These are phyloP conservation scores for Calidris pugnax DNA, from an alignment of 2,113 vertebrate species.

Conservation along the genomic window DNA sequence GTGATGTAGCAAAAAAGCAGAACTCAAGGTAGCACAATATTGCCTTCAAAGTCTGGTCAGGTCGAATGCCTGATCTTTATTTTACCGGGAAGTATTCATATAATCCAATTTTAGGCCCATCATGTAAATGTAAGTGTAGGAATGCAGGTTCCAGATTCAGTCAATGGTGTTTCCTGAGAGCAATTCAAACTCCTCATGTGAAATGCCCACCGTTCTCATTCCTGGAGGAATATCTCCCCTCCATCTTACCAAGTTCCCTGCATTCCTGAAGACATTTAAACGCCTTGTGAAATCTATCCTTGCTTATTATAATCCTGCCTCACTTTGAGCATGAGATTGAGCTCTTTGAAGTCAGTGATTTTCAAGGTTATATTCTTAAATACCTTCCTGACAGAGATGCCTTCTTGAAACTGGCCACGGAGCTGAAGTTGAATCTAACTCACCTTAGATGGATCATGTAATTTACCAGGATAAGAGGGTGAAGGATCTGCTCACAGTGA, in stretches of 20 bases:
- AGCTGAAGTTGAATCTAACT: not conserved
- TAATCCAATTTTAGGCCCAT: no score
- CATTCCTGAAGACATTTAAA: not conserved
- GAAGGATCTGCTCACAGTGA: not conserved
- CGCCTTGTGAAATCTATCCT: not conserved
- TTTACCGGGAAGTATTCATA: no score
- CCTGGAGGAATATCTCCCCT: not conserved
- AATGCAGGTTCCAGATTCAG: not conserved
- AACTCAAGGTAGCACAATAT: constrained; percentile 70
- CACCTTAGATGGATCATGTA: not conserved
- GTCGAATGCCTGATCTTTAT: not conserved
- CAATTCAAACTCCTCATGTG: not conserved
- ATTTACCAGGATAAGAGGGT: not conserved
- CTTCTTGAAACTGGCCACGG: not conserved
- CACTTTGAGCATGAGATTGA: not conserved
- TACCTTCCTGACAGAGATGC: not conserved
- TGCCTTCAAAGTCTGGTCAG: constrained; percentile 35
- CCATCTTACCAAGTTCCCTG: not conserved
- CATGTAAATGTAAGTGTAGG: not conserved
- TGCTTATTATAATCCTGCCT: not conserved
- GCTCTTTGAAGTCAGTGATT: not conserved
- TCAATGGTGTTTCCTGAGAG: not conserved
- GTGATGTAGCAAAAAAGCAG: constrained; percentile 77
- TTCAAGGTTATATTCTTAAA: not conserved
- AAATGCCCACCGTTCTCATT: not conserved